Percentiles rank a stretch among this genome's conserved stretches.
Conservation (phyloP, 2,888 invertebrate species). For the Andrena hattorfiana region DNA sequence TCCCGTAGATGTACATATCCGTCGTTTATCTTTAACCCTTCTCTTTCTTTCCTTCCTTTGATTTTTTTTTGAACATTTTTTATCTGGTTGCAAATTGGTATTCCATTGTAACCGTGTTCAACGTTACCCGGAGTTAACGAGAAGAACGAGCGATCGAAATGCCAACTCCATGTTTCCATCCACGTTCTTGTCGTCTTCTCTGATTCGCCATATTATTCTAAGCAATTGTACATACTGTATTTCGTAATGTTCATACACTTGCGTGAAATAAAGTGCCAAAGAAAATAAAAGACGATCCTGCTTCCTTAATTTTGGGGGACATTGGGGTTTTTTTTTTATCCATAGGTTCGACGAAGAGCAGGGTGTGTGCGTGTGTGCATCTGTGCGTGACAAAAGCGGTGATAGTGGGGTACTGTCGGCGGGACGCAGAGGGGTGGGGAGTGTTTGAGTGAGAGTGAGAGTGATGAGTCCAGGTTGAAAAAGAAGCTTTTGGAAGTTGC, state of each 20-base stretch:
- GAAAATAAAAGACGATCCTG: slow-evolving; percentile 69
- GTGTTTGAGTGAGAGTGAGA: too few species aligned
- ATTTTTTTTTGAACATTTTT: slow-evolving; percentile 9
- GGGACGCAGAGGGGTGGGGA: too few species aligned
- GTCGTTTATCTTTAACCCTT: slow-evolving; percentile 5
- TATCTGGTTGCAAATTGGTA: not conserved
- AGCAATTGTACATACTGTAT: slow-evolving; percentile 80
- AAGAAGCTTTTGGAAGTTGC: too few species aligned
- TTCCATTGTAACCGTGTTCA: not conserved
- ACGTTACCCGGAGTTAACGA: not conserved
- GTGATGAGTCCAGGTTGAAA: too few species aligned
- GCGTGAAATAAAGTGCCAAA: slow-evolving; percentile 83
- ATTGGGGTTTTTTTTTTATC: not conserved
- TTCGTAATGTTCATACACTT: slow-evolving; percentile 74
- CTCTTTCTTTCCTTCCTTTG: not conserved
- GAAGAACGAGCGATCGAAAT: not conserved
- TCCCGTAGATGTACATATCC: slow-evolving; percentile 1
- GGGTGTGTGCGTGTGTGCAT: not conserved
- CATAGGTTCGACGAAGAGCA: not conserved
- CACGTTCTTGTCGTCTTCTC: slow-evolving; percentile 67
- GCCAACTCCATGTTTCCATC: slow-evolving; percentile 54
- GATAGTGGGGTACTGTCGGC: too few species aligned
- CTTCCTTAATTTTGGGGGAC: not conserved
- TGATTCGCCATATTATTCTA: slow-evolving; percentile 82
- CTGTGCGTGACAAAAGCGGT: too few species aligned